phyloP scores from a whole-genome alignment of 2,888 invertebrate species.

The Ectropis crepuscularia region DNA sequence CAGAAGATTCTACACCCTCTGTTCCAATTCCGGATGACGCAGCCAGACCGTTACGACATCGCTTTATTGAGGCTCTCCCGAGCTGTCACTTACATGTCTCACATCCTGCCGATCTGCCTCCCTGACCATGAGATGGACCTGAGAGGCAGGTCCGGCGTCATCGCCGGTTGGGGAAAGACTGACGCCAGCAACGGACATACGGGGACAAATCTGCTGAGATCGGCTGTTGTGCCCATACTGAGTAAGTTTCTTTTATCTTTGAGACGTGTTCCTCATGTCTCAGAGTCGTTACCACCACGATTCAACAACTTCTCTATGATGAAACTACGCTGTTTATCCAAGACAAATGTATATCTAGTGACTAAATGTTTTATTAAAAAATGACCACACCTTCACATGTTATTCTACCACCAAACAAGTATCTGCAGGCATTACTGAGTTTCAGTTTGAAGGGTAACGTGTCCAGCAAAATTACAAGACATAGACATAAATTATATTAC shows the following conservation, averaged over 20 bases:
- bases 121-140: conserved; percentile 81
- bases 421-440: too few relatives aligned
- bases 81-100: conserved; percentile 86
- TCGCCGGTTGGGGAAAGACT: conserved; percentile 94
- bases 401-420: too few relatives aligned
- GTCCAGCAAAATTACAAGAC: too few relatives aligned
- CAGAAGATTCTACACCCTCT: conserved; percentile 92
- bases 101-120: conserved; percentile 92
- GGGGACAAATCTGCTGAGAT: conserved; percentile 92
- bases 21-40: conserved; percentile 92
- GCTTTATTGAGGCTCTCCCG: conserved; percentile 89
- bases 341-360: too few relatives aligned
- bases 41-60: conserved; percentile 92
- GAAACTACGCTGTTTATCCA: too few relatives aligned
- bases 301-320: too few relatives aligned
- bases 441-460: too few relatives aligned
- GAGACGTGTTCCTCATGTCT: too few relatives aligned
- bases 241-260: conserved; percentile 75
- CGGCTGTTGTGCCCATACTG: conserved; percentile 92
- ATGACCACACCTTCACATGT: too few relatives aligned
- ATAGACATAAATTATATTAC: too few relatives aligned
- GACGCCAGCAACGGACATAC: conserved; percentile 89
- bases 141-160: conserved; percentile 75
- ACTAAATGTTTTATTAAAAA: too few relatives aligned
- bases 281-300: too few relatives aligned